A percentile compares a stretch with the other conserved stretches of the same genome.
These are phyloP conservation scores for Heliothis virescens DNA, from an alignment of 1,140 invertebrate genomes.

Conservation along the genomic window DNA sequence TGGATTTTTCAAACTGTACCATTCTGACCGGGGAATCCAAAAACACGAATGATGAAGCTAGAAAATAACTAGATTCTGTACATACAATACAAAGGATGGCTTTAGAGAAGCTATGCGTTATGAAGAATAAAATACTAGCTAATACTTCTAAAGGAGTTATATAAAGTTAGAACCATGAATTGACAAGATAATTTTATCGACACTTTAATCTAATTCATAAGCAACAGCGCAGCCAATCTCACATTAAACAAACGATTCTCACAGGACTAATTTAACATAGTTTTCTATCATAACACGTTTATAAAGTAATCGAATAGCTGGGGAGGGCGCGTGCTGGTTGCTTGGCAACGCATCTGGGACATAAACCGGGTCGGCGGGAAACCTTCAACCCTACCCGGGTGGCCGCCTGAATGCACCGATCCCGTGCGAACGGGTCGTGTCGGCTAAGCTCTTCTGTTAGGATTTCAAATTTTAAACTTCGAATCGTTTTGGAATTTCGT, in stretches of 20 bases:
- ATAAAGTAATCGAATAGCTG: slow-evolving; percentile 59
- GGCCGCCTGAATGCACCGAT: slow-evolving; percentile 49
- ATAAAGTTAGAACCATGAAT: no score
- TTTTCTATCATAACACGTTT: slow-evolving; percentile 55
- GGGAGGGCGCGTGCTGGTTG: slow-evolving; percentile 56
- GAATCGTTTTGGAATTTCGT: slow-evolving; percentile 1
- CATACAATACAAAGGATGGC: no score
- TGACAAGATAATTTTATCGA: not conserved
- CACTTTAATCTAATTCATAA: not conserved
- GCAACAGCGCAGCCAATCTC: not conserved
- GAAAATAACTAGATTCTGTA: no score
- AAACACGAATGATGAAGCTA: no score
- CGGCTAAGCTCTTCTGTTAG: slow-evolving; percentile 34
- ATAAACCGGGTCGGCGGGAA: slow-evolving; percentile 65
- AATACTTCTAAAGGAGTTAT: no score
- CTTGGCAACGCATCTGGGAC: slow-evolving; percentile 76
- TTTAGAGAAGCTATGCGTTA: no score
- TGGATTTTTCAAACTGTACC: no score
- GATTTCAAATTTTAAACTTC: slow-evolving; percentile 46
- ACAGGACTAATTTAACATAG: slow-evolving; percentile 51
- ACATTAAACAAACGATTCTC: slow-evolving; percentile 19
- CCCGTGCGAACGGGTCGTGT: slow-evolving; percentile 42
- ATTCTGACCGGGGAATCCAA: no score
- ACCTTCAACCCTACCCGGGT: slow-evolving; percentile 70
- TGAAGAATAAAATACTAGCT: no score